These are phyloP conservation scores for Psilopsiagon aurifrons DNA, from an alignment of 2,113 vertebrate species.

Conservation along the genomic window DNA sequence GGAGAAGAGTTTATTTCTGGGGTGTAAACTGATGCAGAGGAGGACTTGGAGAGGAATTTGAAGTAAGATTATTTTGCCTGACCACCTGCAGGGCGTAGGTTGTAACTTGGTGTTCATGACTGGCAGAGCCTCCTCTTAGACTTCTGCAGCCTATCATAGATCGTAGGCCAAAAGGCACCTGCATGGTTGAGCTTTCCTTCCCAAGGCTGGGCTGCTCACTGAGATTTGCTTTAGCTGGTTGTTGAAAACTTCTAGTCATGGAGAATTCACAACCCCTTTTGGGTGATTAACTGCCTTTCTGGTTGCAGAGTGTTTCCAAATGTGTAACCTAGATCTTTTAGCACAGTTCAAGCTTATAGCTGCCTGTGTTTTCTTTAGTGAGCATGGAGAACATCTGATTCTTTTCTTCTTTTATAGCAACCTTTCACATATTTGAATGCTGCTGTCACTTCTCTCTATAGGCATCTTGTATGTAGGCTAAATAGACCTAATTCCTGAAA, in stretches of 20 bases:
- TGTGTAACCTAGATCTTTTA: neutral
- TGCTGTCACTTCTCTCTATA: neutral
- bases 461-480: neutral
- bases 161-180: neutral
- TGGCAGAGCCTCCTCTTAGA: neutral
- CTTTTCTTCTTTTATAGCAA: neutral
- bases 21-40: neutral
- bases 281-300: neutral
- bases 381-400: neutral
- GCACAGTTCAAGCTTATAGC: neutral
- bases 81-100: neutral
- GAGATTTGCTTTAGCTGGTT: neutral
- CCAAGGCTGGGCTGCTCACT: fast-evolving
- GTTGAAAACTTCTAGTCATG: neutral
- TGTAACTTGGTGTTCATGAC: neutral
- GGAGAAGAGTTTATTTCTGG: neutral
- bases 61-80: neutral
- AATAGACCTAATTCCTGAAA: neutral
- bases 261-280: neutral
- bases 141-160: neutral
- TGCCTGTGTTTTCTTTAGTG: neutral
- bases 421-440: neutral
- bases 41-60: neutral
- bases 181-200: neutral
- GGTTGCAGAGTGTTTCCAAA: neutral